These are phyloP conservation scores for Microhierax caerulescens DNA, from an alignment of 2,797 vertebrate species.

Conservation along the genomic window DNA sequence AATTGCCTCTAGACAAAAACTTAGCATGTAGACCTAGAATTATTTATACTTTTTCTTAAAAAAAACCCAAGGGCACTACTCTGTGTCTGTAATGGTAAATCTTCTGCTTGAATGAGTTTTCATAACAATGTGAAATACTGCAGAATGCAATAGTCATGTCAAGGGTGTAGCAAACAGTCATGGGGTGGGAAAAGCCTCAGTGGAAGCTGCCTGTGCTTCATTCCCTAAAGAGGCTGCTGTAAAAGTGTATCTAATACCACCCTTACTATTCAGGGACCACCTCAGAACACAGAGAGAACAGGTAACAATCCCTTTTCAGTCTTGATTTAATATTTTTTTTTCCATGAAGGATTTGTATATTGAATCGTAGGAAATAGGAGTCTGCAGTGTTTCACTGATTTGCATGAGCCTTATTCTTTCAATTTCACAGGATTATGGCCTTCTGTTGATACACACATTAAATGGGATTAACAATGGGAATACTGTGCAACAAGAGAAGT, in stretches of 20 bases:
- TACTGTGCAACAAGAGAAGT: not conserved
- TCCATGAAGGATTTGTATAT: not conserved
- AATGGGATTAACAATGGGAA: not conserved
- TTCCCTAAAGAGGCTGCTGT: not conserved
- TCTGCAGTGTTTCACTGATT: not conserved
- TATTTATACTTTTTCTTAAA: not conserved
- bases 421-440: not conserved
- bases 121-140: not conserved
- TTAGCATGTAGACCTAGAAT: not conserved
- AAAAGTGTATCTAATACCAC: not conserved
- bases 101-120: constrained; percentile 13
- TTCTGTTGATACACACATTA: not conserved
- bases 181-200: not conserved
- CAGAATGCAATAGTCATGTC: not conserved
- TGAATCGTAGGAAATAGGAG: not conserved
- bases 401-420: not conserved
- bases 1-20: not conserved
- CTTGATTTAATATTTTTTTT: not conserved
- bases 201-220: not conserved
- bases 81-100: not conserved
- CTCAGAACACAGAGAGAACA: not conserved
- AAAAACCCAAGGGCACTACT: not conserved
- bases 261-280: not conserved
- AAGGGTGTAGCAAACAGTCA: not conserved
- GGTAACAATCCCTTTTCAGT: not conserved